phyloP scores from a whole-genome alignment of 1,140 invertebrate genomes.

The Gryon sp. region DNA sequence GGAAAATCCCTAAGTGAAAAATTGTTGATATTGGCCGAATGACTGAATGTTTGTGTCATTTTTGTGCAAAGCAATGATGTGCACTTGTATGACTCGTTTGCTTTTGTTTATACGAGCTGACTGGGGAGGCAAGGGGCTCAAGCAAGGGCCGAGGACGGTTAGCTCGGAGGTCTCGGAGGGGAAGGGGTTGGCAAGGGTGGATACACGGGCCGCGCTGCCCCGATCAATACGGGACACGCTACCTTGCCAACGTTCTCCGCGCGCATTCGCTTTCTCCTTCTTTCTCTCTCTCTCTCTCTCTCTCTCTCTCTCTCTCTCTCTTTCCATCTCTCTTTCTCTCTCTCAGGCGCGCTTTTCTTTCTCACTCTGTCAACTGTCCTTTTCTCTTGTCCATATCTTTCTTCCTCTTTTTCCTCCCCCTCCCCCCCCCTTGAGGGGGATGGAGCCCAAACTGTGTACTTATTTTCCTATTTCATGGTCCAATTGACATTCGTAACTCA shows the following conservation, averaged over 20 bases:
- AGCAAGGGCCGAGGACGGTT: conserved; percentile 53
- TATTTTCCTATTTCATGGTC: conserved; percentile 38
- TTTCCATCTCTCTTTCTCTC: background rate
- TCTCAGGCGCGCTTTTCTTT: background rate
- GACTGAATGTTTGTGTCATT: conserved; percentile 23
- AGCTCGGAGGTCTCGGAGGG: conserved; percentile 44
- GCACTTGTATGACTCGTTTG: conserved; percentile 44
- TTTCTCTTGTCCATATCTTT: background rate
- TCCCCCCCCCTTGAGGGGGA: background rate
- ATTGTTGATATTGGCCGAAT: background rate
- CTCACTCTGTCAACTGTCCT: background rate
- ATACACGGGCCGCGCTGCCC: conserved; percentile 53
- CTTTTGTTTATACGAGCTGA: conserved; percentile 51
- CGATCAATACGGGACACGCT: conserved; percentile 60
- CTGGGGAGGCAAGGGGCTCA: conserved; percentile 45
- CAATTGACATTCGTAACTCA: conserved; percentile 44
- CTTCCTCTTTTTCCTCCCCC: background rate
- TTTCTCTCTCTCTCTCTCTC: conserved; percentile 2
- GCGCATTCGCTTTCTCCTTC: conserved; percentile 34
- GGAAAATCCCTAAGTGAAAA: too few species aligned
- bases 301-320: conserved; percentile 1
- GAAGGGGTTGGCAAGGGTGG: conserved; percentile 42
- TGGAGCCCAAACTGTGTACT: too few species aligned
- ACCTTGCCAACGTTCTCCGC: conserved; percentile 60
- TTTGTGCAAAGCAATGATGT: conserved; percentile 30